Conservation (phyloP, 1,140 invertebrate species). For the Fopius arisanus region DNA sequence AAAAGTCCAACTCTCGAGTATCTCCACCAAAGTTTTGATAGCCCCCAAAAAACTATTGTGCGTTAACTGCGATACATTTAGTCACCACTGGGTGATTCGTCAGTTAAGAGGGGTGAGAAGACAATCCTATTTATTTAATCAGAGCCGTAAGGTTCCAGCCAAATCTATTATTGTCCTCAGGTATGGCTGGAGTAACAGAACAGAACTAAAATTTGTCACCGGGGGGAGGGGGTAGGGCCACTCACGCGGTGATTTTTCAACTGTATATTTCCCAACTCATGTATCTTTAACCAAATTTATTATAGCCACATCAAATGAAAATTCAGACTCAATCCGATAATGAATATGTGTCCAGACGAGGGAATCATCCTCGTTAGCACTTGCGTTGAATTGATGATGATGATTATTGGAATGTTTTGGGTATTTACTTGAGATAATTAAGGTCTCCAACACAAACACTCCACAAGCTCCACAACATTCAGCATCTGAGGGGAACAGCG, state of each 20-base stretch:
- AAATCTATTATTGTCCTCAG: conserved; percentile 65
- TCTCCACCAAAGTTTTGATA: background rate
- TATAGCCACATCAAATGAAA: too few species aligned
- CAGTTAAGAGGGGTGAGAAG: conserved; percentile 44
- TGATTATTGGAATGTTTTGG: too few species aligned
- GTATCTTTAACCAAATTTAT: too few species aligned
- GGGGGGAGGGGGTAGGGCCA: background rate
- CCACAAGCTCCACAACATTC: too few species aligned
- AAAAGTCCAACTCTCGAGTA: conserved; percentile 4
- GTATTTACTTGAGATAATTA: too few species aligned
- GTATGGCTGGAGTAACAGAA: conserved; percentile 46
- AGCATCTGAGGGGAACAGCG: too few species aligned
- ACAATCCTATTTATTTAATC: conserved; percentile 67
- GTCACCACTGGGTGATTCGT: conserved; percentile 37
- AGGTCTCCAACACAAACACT: too few species aligned
- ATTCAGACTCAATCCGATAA: too few species aligned
- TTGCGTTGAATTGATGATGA: too few species aligned
- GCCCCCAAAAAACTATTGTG: conserved; percentile 32
- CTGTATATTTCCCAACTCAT: background rate
- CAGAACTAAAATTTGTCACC: background rate
- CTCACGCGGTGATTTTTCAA: conserved; percentile 2
- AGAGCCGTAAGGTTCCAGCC: conserved; percentile 64
- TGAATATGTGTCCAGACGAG: too few species aligned
- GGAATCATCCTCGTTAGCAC: too few species aligned
- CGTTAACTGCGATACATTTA: conserved; percentile 32